Evolutionary conservation across 2,797 vertebrate genomes (phyloP).

Genomic region (Melanotaenia nigrans): DNA sequence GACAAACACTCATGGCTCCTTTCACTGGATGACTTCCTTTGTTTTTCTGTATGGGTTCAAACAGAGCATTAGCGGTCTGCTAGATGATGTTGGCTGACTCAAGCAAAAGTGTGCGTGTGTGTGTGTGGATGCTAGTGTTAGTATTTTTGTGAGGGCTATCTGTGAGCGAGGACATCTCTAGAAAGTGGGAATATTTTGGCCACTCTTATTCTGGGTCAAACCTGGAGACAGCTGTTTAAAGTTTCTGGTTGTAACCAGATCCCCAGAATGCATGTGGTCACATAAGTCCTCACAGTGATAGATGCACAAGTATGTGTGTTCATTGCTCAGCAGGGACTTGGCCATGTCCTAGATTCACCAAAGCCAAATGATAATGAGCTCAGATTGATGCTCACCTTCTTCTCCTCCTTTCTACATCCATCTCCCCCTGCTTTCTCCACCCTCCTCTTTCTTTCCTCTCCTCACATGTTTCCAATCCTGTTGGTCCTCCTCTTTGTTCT

Average conservation of each 20-base stretch:
- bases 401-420: not conserved
- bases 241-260: not conserved
- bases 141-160: not conserved
- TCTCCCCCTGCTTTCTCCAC: not conserved
- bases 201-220: not conserved
- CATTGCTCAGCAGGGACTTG: too few relatives aligned
- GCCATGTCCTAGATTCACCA: constrained; percentile 68
- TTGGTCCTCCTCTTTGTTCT: not conserved
- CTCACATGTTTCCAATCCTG: not conserved
- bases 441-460: not conserved
- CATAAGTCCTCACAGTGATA: not conserved
- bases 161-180: not conserved
- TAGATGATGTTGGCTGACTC: too few relatives aligned
- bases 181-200: not conserved
- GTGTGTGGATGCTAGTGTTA: too few relatives aligned
- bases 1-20: constrained; percentile 33
- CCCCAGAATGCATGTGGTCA: not conserved
- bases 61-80: constrained; percentile 35
- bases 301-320: too few relatives aligned
- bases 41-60: constrained; percentile 37
- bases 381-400: constrained; percentile 60
- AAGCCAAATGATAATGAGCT: constrained; percentile 72
- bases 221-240: not conserved
- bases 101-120: constrained; percentile 1
- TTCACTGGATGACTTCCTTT: constrained; percentile 40